phyloP scores from a whole-genome alignment of 2,888 invertebrate species.

The Nephrotoma guestfalica region DNA sequence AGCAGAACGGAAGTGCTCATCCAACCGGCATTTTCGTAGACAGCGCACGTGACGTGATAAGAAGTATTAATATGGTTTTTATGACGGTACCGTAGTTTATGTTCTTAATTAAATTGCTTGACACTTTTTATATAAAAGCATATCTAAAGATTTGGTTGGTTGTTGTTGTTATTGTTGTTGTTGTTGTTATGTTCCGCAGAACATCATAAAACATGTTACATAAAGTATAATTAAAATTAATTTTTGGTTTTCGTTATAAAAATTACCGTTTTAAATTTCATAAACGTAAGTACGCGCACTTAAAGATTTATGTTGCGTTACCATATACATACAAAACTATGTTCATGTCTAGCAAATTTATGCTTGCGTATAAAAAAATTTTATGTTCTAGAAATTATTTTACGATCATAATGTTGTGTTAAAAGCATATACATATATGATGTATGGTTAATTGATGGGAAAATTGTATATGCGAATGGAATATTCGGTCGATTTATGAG shows the following conservation, averaged over 20 bases:
- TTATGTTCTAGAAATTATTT: neutral
- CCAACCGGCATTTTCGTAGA: neutral
- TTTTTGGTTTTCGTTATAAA: neutral
- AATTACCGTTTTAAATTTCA: neutral
- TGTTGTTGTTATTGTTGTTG: neutral
- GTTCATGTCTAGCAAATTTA: neutral
- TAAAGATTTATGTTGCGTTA: neutral
- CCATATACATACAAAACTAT: neutral
- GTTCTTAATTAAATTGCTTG: neutral
- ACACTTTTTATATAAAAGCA: neutral
- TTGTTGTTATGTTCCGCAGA: neutral
- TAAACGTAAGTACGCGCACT: neutral
- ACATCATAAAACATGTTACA: neutral
- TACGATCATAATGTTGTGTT: neutral
- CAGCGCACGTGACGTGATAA: neutral
- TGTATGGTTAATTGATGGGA: neutral
- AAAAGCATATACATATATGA: neutral
- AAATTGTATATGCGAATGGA: neutral
- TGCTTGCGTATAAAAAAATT: neutral
- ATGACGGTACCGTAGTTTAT: neutral
- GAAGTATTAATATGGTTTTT: neutral
- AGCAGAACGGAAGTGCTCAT: neutral
- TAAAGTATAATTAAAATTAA: neutral
- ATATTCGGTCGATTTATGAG: neutral
- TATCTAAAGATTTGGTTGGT: neutral